A percentile compares a stretch with the other conserved stretches of the same genome.
Evolutionary conservation across 2,113 vertebrate species (phyloP).

Genomic region (Alligator mississippiensis): DNA sequence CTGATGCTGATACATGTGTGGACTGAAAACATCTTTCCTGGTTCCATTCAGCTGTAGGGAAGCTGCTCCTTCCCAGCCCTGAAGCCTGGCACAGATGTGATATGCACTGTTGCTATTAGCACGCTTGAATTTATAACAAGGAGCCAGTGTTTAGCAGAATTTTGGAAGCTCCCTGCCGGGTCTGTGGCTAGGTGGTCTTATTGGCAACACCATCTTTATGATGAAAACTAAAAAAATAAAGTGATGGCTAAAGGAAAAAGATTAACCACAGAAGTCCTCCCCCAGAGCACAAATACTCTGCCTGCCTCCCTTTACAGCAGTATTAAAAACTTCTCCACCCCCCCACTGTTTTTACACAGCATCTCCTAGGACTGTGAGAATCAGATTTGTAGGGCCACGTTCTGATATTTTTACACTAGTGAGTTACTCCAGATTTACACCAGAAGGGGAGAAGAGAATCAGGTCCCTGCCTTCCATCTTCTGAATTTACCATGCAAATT

Average conservation of each 20-base stretch:
- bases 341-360: not conserved
- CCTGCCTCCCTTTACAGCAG: constrained; percentile 17
- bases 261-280: constrained; percentile 47
- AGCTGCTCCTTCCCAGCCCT: constrained; percentile 44
- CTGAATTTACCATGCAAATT: not conserved
- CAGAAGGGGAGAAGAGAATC: not conserved
- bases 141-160: constrained; percentile 72
- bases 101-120: constrained; percentile 67
- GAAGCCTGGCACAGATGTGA: constrained; percentile 71
- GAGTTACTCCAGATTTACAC: not conserved
- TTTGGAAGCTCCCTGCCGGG: constrained; percentile 40
- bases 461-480: not conserved
- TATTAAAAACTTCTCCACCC: not conserved
- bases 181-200: constrained; percentile 68
- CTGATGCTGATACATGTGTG: constrained; percentile 74
- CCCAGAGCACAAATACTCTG: not conserved
- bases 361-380: not conserved
- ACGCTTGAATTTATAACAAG: constrained; percentile 67
- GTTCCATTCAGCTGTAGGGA: constrained; percentile 49
- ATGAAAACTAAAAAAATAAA: constrained; percentile 72
- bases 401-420: constrained; percentile 27
- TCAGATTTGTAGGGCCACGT: not conserved
- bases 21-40: constrained; percentile 73
- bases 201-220: constrained; percentile 40
- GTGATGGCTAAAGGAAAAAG: constrained; percentile 41